Evolutionary conservation across 2,113 vertebrate species (phyloP).

Genomic region (Capreolus pygargus): DNA sequence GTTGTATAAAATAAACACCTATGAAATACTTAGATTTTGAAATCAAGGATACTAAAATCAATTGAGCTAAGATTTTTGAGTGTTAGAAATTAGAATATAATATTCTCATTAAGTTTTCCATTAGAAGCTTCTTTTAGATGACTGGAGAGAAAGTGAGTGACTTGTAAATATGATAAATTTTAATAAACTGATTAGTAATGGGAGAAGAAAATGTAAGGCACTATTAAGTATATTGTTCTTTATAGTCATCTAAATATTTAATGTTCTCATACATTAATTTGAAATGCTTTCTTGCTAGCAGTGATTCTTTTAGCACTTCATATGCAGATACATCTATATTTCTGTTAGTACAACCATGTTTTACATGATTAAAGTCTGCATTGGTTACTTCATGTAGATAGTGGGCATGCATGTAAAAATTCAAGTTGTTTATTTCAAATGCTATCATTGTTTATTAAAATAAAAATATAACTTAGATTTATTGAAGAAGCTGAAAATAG

Average conservation of each 20-base stretch:
- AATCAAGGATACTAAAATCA: constrained; percentile 4
- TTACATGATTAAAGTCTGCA: constrained; percentile 18
- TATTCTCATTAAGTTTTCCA: neutral
- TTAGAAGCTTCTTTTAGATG: neutral
- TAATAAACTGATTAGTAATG: neutral
- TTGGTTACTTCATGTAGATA: neutral
- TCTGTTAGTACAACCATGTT: neutral
- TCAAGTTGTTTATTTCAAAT: constrained; percentile 18
- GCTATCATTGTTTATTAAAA: neutral
- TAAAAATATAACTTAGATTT: constrained; percentile 1
- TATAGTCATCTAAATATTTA: neutral
- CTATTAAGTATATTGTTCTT: neutral
- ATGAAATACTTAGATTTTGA: neutral
- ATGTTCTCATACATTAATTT: neutral
- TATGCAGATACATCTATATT: neutral
- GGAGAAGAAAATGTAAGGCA: neutral
- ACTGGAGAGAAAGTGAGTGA: neutral
- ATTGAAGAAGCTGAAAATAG: neutral
- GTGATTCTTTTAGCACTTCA: neutral
- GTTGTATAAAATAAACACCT: neutral
- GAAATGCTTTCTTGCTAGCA: constrained; percentile 16
- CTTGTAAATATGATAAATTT: neutral
- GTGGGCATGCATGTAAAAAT: neutral
- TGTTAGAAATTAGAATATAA: constrained; percentile 16
- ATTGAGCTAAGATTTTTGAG: neutral